Evolutionary conservation across 2,888 invertebrate species (phyloP).

Genomic region (Hypena proboscidalis): DNA sequence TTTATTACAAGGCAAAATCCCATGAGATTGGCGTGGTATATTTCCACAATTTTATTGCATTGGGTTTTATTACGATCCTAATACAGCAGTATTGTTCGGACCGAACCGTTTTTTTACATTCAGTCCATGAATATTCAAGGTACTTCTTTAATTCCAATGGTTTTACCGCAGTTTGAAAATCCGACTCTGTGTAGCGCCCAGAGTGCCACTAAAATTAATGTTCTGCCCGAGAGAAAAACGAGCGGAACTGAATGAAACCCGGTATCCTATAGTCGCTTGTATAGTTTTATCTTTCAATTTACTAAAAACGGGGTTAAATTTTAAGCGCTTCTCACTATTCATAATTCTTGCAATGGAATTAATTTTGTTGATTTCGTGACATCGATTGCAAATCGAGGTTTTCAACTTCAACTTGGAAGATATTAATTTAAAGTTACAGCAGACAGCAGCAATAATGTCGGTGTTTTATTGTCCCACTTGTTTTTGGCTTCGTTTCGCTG

Average conservation of each 20-base stretch:
- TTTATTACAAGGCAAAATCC: no score
- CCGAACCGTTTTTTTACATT: conserved; percentile 18
- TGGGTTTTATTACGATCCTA: background rate
- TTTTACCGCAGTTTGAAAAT: conserved; percentile 76
- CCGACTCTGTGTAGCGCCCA: conserved; percentile 64
- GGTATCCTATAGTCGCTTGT: conserved; percentile 53
- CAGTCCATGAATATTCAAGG: conserved; percentile 55
- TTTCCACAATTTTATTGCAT: background rate
- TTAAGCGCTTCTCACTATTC: conserved; percentile 32
- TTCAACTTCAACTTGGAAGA: no score
- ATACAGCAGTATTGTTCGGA: conserved; percentile 7
- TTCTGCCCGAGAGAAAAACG: conserved; percentile 83
- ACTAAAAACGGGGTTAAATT: conserved; percentile 60
- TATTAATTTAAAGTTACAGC: no score
- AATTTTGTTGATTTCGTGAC: no score
- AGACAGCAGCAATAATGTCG: no score
- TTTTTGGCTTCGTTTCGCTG: no score
- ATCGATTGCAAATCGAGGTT: no score
- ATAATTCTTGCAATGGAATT: no score
- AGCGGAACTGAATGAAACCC: conserved; percentile 60
- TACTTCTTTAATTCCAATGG: conserved; percentile 63
- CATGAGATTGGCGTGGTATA: background rate
- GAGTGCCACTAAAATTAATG: conserved; percentile 83
- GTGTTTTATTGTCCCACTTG: no score
- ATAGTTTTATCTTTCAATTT: conserved; percentile 43